phyloP scores from a whole-genome alignment of 1,140 invertebrate species.

The Agraylea sexmaculata region DNA sequence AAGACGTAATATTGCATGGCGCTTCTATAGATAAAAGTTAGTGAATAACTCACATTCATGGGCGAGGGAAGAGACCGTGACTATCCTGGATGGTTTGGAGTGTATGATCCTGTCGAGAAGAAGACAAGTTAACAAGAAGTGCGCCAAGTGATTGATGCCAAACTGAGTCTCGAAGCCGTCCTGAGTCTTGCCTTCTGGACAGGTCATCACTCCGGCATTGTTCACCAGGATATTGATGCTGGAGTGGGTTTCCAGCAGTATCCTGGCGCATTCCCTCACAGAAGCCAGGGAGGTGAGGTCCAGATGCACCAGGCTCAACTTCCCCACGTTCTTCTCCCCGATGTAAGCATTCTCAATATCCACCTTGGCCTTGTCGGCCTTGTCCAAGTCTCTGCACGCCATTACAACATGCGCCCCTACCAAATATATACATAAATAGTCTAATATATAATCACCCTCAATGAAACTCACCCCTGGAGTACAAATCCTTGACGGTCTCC shows the following conservation, averaged over 20 bases:
- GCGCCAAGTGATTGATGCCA: conserved; percentile 69
- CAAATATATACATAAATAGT: no score
- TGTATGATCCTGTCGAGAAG: conserved; percentile 55
- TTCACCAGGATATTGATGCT: conserved; percentile 65
- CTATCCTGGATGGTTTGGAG: conserved; percentile 45
- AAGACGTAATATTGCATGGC: no score
- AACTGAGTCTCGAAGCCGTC: conserved; percentile 80
- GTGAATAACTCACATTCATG: conserved; percentile 37
- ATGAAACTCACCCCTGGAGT: conserved; percentile 46
- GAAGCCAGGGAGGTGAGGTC: conserved; percentile 63
- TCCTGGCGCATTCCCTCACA: conserved; percentile 54
- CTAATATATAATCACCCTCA: no score
- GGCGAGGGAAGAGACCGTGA: conserved; percentile 41
- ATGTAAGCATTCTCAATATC: conserved; percentile 37
- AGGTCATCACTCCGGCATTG: conserved; percentile 71
- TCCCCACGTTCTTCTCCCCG: conserved; percentile 38
- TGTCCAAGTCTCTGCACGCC: conserved; percentile 53
- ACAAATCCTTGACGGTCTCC: conserved; percentile 68
- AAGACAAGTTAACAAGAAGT: conserved; percentile 74
- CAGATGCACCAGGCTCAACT: conserved; percentile 46
- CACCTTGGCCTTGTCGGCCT: conserved; percentile 38
- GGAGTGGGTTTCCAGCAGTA: conserved; percentile 44
- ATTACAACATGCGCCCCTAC: conserved; percentile 63
- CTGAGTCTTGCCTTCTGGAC: conserved; percentile 50
- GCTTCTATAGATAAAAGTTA: no score